Conservation (phyloP, 2,888 invertebrate species). For the Palloptera scutellata region DNA sequence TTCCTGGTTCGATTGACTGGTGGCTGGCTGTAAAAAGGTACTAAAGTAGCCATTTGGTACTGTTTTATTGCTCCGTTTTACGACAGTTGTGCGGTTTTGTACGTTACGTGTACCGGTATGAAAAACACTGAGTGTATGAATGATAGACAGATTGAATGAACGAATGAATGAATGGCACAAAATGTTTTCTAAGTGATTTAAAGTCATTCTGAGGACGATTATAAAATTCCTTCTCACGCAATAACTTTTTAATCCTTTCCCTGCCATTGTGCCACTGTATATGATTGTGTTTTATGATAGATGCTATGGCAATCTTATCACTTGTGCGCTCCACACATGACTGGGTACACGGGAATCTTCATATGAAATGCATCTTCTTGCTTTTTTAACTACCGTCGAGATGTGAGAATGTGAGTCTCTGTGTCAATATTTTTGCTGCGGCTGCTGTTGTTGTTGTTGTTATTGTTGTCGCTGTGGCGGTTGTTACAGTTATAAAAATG, state of each 20-base stretch:
- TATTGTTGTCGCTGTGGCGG: constrained; percentile 24
- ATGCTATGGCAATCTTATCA: too few relatives aligned
- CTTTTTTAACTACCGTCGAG: not conserved
- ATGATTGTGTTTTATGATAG: constrained; percentile 45
- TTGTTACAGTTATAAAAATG: constrained; percentile 45
- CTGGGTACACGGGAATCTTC: too few relatives aligned
- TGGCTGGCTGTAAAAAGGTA: constrained; percentile 36
- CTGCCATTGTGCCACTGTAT: constrained; percentile 36
- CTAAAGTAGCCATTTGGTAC: constrained; percentile 49
- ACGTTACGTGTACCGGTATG: too few relatives aligned
- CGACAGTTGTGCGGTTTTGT: constrained; percentile 50
- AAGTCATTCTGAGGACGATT: constrained; percentile 52
- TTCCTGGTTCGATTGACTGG: constrained; percentile 4
- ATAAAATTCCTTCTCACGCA: constrained; percentile 57
- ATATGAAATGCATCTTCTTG: not conserved
- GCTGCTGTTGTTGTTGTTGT: constrained; percentile 27
- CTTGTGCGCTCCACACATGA: too few relatives aligned
- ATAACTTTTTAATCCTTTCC: constrained; percentile 53
- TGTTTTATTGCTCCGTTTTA: constrained; percentile 52
- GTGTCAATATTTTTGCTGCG: constrained; percentile 19
- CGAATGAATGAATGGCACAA: constrained; percentile 14
- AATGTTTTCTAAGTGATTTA: constrained; percentile 45
- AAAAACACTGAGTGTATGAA: not conserved
- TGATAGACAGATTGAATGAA: not conserved
- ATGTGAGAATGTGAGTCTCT: constrained; percentile 46